Conservation (phyloP, 2,113 vertebrate species). For the Crocuta crocuta region DNA sequence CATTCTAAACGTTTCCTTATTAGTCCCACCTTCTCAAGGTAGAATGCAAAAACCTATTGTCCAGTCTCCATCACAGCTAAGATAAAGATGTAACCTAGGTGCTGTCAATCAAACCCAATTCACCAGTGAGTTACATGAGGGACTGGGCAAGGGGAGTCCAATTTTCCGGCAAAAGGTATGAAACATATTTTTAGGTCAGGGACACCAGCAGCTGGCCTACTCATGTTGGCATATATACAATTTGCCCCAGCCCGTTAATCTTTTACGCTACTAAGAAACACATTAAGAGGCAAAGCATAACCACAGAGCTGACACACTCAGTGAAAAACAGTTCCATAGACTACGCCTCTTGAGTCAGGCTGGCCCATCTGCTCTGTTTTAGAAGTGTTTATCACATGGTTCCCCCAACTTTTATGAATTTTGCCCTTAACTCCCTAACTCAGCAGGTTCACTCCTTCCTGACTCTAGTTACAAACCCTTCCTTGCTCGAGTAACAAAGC, state of each 20-base stretch:
- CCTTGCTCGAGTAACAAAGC: neutral
- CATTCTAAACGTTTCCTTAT: neutral
- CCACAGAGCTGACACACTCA: neutral
- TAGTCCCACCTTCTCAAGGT: neutral
- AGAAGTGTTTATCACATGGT: conserved; percentile 9
- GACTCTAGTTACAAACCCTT: neutral
- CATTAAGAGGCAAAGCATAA: neutral
- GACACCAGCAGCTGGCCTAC: neutral
- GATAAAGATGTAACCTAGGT: neutral
- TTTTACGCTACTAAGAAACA: neutral
- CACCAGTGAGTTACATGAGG: neutral
- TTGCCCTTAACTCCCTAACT: neutral
- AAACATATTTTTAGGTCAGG: neutral
- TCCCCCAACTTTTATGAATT: conserved; percentile 10
- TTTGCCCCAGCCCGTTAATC: neutral
- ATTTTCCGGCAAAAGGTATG: neutral
- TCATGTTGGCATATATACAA: neutral
- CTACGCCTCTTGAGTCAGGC: neutral
- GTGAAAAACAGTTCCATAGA: neutral
- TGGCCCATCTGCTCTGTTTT: neutral
- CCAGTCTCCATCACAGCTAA: neutral
- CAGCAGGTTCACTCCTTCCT: neutral
- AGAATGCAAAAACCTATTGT: neutral
- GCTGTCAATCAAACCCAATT: too few species aligned
- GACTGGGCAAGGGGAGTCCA: neutral